A percentile compares a stretch with the other conserved stretches of the same genome.
These are phyloP conservation scores for Sphyrna mokarran DNA, from an alignment of 2,113 vertebrate genomes.

Conservation along the genomic window DNA sequence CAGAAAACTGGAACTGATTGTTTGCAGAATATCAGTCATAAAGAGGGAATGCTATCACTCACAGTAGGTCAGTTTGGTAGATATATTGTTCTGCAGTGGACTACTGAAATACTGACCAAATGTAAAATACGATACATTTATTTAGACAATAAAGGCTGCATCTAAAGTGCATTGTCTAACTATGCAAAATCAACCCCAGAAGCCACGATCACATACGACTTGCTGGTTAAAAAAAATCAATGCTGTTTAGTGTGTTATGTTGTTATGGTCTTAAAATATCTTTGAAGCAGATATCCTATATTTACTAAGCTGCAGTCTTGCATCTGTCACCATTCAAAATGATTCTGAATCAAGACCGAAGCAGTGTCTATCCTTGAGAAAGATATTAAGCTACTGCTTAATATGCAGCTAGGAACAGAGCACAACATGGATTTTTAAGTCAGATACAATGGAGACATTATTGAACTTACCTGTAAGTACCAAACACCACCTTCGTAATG, in stretches of 20 bases:
- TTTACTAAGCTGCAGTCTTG: background rate
- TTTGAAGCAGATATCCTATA: background rate
- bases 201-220: background rate
- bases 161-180: background rate
- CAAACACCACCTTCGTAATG: background rate
- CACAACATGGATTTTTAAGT: background rate
- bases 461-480: slow-evolving; percentile 13
- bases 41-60: background rate
- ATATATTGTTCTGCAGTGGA: background rate
- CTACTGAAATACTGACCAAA: background rate
- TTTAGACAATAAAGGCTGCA: background rate
- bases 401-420: background rate
- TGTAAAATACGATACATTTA: background rate
- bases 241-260: background rate
- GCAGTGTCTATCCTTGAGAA: background rate
- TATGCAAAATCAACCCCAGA: background rate
- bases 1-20: slow-evolving; percentile 24
- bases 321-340: background rate
- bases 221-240: background rate
- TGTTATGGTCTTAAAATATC: background rate
- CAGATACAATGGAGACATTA: background rate
- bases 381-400: background rate
- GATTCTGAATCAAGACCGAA: background rate
- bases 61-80: background rate
- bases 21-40: background rate